These are phyloP conservation scores for Phymastichus coffea DNA, from an alignment of 1,140 invertebrate genomes.

Conservation along the genomic window DNA sequence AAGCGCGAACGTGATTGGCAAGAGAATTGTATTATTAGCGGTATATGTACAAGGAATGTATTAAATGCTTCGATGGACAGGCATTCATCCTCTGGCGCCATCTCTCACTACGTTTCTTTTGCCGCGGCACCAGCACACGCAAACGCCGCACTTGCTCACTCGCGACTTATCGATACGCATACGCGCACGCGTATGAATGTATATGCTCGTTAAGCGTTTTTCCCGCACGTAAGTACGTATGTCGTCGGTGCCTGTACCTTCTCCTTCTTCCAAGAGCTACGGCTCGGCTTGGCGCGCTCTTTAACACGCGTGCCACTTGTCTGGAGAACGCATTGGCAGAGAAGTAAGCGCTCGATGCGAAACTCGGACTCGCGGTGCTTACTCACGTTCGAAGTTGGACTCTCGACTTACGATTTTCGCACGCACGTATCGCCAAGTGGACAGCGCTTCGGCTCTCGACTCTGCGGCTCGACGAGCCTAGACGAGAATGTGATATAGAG, in stretches of 20 bases:
- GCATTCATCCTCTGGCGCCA: constrained; percentile 23
- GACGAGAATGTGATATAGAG: no score
- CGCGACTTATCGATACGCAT: no score
- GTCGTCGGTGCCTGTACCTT: not conserved
- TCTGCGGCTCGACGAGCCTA: no score
- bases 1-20: no score
- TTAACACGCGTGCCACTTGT: constrained; percentile 14
- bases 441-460: no score
- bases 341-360: not conserved
- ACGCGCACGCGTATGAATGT: not conserved
- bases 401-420: no score
- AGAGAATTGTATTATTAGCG: no score
- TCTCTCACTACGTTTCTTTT: constrained; percentile 19
- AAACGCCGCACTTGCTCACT: not conserved
- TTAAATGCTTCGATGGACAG: not conserved
- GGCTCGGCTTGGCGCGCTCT: not conserved
- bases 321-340: constrained; percentile 19
- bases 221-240: no score
- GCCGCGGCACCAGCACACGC: not conserved
- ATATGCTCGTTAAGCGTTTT: not conserved
- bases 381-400: no score
- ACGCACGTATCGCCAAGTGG: no score
- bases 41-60: not conserved
- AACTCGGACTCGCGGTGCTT: no score
- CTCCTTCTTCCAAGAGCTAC: not conserved